Evolutionary conservation across 2,797 vertebrate genomes (phyloP).

Genomic region (Eutrigla gurnardus): DNA sequence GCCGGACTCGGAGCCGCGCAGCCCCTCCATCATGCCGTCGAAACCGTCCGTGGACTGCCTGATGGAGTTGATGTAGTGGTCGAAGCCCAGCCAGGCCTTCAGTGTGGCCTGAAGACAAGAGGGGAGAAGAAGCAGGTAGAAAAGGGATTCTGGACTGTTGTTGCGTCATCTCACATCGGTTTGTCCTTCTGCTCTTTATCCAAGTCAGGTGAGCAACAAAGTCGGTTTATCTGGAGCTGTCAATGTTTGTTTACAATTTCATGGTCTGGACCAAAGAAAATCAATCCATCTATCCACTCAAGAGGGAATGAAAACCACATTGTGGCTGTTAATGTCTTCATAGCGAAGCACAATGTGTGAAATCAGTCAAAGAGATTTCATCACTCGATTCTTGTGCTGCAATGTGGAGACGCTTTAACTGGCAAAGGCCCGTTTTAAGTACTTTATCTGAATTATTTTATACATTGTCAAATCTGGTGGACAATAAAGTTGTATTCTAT

Average conservation of each 20-base stretch:
- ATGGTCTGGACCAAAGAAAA: not conserved
- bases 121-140: not conserved
- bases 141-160: not conserved
- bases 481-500: not conserved
- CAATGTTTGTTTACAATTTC: too few relatives aligned
- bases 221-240: too few relatives aligned
- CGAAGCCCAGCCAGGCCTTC: constrained; percentile 85
- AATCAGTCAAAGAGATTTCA: not conserved
- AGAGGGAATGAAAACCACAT: not conserved
- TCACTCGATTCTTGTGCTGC: not conserved
- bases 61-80: constrained; percentile 81
- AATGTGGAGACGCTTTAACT: too few relatives aligned
- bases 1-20: constrained; percentile 55
- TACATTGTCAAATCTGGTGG: too few relatives aligned
- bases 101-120: constrained; percentile 81
- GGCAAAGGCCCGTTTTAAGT: too few relatives aligned
- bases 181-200: constrained; percentile 22
- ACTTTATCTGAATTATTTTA: too few relatives aligned
- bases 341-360: too few relatives aligned
- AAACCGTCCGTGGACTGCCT: constrained; percentile 76
- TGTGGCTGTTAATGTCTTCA: too few relatives aligned
- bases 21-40: constrained; percentile 62
- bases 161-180: too few relatives aligned
- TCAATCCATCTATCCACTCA: not conserved
- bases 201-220: too few relatives aligned